These are phyloP conservation scores for Gnathonemus echidnorhynchus DNA, from an alignment of 2,113 vertebrate genomes.

Conservation along the genomic window DNA sequence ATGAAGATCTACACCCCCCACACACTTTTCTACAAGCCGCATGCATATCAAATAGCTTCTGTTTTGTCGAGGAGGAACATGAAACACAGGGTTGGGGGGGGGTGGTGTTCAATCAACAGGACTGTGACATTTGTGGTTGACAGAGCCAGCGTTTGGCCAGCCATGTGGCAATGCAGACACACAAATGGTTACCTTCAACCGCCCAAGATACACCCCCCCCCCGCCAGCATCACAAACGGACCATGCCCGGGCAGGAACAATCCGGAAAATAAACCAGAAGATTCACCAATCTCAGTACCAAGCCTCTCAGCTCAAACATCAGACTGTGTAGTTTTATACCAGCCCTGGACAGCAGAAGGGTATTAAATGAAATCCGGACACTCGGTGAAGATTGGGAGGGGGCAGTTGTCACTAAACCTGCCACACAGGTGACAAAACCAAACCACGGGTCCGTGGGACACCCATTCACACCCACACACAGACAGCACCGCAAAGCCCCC, in stretches of 20 bases:
- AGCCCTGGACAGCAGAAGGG: not conserved
- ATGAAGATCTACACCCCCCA: not conserved
- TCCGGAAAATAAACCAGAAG: not conserved
- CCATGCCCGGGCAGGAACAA: not conserved
- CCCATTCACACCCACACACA: not conserved
- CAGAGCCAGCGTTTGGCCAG: not conserved
- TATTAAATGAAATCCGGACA: not conserved
- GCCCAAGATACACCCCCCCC: not conserved
- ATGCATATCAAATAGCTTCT: not conserved
- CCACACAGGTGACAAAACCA: not conserved
- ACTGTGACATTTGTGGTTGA: not conserved
- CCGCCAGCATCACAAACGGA: not conserved
- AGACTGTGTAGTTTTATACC: not conserved
- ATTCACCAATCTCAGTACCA: not conserved
- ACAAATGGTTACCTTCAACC: not conserved
- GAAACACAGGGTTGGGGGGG: not conserved
- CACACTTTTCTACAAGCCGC: not conserved
- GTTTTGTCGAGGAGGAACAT: not conserved
- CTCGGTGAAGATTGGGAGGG: not conserved
- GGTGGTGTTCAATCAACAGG: not conserved
- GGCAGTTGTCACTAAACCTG: not conserved
- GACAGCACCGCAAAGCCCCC: not conserved
- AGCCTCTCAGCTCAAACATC: not conserved
- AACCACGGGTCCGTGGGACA: not conserved
- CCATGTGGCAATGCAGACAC: not conserved